Conservation (phyloP, 1,140 invertebrate genomes). For the Ctenoplectra terminalis region DNA sequence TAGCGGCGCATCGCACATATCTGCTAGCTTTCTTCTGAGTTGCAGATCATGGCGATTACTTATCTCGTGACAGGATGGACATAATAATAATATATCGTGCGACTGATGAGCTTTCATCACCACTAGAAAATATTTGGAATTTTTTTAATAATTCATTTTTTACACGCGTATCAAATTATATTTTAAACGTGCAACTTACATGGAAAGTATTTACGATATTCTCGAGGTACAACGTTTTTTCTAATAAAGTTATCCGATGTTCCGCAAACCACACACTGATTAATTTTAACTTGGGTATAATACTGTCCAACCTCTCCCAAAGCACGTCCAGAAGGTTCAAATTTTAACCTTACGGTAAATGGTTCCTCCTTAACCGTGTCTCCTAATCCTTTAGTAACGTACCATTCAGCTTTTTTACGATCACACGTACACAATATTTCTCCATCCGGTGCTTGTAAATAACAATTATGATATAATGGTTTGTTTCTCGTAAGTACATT, state of each 20-base stretch:
- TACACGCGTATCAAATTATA: background rate
- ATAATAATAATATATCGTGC: constrained; percentile 92
- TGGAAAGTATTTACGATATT: constrained; percentile 93
- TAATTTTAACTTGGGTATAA: constrained; percentile 89
- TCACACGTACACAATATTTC: constrained; percentile 91
- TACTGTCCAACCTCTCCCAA: constrained; percentile 88
- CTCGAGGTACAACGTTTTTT: constrained; percentile 92
- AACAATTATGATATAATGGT: constrained; percentile 92
- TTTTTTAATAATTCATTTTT: background rate
- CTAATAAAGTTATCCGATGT: constrained; percentile 87
- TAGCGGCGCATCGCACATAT: constrained; percentile 87
- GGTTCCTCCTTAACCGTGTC: constrained; percentile 87
- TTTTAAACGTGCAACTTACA: constrained; percentile 76
- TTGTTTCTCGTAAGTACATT: constrained; percentile 83
- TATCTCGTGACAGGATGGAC: constrained; percentile 88
- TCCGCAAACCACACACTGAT: constrained; percentile 94
- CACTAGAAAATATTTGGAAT: constrained; percentile 76
- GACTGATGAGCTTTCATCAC: constrained; percentile 93
- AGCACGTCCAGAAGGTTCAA: constrained; percentile 91
- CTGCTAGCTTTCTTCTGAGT: constrained; percentile 85
- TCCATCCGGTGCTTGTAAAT: constrained; percentile 90
- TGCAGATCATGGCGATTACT: constrained; percentile 88
- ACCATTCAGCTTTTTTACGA: constrained; percentile 92
- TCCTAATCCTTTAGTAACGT: constrained; percentile 87
- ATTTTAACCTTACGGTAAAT: constrained; percentile 89